Evolutionary conservation across 2,797 vertebrate genomes (phyloP).

Genomic region (Sebastiscus albofasciatus): DNA sequence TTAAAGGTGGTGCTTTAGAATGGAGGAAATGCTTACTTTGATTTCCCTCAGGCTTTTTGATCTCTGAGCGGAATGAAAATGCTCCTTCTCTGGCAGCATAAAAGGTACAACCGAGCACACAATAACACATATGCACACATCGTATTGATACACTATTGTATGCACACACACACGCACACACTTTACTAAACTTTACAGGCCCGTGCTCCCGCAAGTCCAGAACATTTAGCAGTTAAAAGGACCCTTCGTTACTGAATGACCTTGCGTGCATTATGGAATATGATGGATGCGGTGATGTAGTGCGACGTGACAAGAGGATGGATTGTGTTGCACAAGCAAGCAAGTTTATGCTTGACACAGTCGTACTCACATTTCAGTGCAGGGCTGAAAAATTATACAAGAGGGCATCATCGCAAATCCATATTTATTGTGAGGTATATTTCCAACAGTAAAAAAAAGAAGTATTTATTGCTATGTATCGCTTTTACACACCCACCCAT

Average conservation of each 20-base stretch:
- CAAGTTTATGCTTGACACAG: constrained; percentile 41
- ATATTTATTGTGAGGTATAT: constrained; percentile 29
- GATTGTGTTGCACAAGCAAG: constrained; percentile 57
- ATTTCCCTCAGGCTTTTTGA: constrained; percentile 80
- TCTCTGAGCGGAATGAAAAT: constrained; percentile 77
- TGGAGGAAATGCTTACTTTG: constrained; percentile 76
- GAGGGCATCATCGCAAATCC: constrained; percentile 1
- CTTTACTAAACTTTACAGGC: constrained; percentile 28
- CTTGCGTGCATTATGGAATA: constrained; percentile 58
- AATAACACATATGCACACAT: constrained; percentile 26
- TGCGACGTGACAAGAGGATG: constrained; percentile 60
- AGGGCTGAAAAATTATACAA: constrained; percentile 28
- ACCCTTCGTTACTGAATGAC: constrained; percentile 64
- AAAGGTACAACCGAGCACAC: constrained; percentile 53
- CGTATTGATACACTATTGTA: background rate
- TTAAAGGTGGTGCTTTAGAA: constrained; percentile 78
- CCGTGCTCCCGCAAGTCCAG: constrained; percentile 37
- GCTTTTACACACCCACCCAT: background rate
- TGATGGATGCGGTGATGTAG: constrained; percentile 66
- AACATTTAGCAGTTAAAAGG: constrained; percentile 56
- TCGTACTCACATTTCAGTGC: constrained; percentile 48
- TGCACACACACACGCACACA: background rate
- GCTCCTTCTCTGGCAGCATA: constrained; percentile 54
- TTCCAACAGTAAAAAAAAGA: background rate
- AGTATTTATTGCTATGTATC: background rate